Evolutionary conservation across 1,140 invertebrate genomes (phyloP), one percentile per base, ranked within the genome.

Genomic region (Diprion similis): DNA sequence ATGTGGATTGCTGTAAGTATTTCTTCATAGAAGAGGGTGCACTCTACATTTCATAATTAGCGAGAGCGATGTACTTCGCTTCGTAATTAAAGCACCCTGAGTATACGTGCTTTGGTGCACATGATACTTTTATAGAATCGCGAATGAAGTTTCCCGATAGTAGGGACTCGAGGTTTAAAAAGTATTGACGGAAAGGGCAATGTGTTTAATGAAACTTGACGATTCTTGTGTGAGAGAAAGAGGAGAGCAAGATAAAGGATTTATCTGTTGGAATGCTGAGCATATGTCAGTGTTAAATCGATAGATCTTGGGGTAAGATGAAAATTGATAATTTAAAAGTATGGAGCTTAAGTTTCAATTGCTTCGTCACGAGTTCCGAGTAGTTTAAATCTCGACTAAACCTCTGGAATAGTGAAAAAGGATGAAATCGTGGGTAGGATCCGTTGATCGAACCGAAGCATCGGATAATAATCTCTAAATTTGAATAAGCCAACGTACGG

Each of bases 401-500:
- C 7, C 51, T 59, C 51, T 17, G 51, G 51, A 59, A 59, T 59
- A 59, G 51, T 59, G 6, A 59, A 59, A 59, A 59, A 59, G 51
- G 51, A 51, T 51, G 48, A 59, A 59, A 59, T 8, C 3, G 24
- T 6, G 11, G 51, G 9, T 17, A 17, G 11, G 11, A 59, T 37
- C 24, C 11, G 51, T 13, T 17, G 51, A 59, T 59, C 51, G 51
- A 59, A 59, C 11, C 51, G 51, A 59, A 59, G n/a, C n/a, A 59
- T 59, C 51, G 51, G 51, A 59, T 59, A 59, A 59, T 59, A 59
- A 59, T 59, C 51, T 59, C 8, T 59, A 13, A 17, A 59, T 59
- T 59, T 59, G 51, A 59, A 59, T 59, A 59, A 59, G 51, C 51
- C 51, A 59, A 9, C 51, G 51, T 59, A 59, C 51, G 51, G 51